These are phyloP conservation scores for Aleiodes leptofemur DNA, from an alignment of 2,888 invertebrate genomes.

Conservation along the genomic window DNA sequence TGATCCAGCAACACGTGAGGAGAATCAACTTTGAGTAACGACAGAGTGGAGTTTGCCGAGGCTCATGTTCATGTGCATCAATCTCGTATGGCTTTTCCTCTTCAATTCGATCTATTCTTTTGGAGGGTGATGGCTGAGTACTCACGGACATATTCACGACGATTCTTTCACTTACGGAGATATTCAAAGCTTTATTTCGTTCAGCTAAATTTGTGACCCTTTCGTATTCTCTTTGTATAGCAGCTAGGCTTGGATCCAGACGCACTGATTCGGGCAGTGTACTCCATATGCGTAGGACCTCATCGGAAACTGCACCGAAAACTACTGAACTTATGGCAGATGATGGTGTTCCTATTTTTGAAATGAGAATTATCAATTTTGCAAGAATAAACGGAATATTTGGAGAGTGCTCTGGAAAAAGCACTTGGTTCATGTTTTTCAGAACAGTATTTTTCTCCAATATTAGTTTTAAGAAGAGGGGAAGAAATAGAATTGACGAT, in stretches of 20 bases:
- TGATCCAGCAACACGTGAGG: conserved; percentile 81
- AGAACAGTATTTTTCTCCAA: neutral
- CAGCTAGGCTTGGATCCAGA: conserved; percentile 81
- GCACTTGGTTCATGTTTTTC: neutral
- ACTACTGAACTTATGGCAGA: conserved; percentile 60
- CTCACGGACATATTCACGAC: conserved; percentile 64
- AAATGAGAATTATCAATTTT: neutral
- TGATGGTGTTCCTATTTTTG: conserved; percentile 56
- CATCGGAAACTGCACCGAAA: conserved; percentile 67
- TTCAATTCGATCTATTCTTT: conserved; percentile 17
- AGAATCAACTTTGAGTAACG: conserved; percentile 78
- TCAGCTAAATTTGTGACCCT: conserved; percentile 61
- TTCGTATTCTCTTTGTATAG: conserved; percentile 79
- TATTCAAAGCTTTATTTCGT: conserved; percentile 52
- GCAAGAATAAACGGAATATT: too few species aligned
- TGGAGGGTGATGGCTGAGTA: conserved; percentile 46
- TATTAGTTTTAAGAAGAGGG: too few species aligned
- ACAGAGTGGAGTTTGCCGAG: conserved; percentile 56
- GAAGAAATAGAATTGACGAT: too few species aligned
- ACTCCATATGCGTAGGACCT: conserved; percentile 79
- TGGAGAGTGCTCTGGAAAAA: neutral
- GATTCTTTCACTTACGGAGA: conserved; percentile 56
- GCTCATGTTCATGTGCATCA: conserved; percentile 48
- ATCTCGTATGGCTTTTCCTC: conserved; percentile 52
- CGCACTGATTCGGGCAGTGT: conserved; percentile 82